These are phyloP conservation scores for Isoperla grammatica DNA, from an alignment of 2,888 invertebrate genomes.

Conservation along the genomic window DNA sequence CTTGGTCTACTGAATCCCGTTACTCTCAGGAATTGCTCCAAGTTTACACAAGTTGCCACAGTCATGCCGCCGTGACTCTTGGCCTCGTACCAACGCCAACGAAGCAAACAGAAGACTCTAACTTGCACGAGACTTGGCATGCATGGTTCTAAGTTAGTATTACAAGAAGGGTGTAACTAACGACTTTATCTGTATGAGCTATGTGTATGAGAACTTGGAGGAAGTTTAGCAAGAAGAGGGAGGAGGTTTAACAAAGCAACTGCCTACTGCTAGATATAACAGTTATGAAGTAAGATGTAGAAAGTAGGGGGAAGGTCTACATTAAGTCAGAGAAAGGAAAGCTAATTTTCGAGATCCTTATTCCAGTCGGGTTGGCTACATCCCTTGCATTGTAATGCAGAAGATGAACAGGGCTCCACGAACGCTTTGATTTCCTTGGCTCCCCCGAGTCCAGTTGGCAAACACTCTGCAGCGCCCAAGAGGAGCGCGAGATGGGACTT, in stretches of 20 bases:
- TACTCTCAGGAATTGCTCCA: no score
- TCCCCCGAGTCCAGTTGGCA: slow-evolving; percentile 27
- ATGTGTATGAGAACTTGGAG: slow-evolving; percentile 7
- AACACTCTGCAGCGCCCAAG: slow-evolving; percentile 12
- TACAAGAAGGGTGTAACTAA: neutral
- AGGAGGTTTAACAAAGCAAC: slow-evolving; percentile 10
- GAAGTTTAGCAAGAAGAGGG: slow-evolving; percentile 11
- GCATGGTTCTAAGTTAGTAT: neutral
- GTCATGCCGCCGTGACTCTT: no score
- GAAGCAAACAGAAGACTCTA: neutral
- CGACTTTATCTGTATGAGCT: slow-evolving; percentile 1
- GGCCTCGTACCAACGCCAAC: neutral
- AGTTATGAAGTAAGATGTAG: slow-evolving; percentile 11
- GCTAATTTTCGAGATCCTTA: slow-evolving; percentile 25
- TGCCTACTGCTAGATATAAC: slow-evolving; percentile 11
- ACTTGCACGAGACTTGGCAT: slow-evolving; percentile 1
- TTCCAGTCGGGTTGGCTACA: slow-evolving; percentile 20
- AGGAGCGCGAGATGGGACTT: slow-evolving; percentile 12
- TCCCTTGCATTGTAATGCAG: slow-evolving; percentile 21
- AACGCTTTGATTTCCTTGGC: slow-evolving; percentile 22
- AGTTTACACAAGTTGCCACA: no score
- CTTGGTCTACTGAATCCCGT: slow-evolving; percentile 39
- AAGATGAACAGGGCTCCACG: slow-evolving; percentile 7
- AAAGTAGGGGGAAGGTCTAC: neutral
- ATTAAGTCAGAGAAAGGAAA: slow-evolving; percentile 17